phyloP scores from a whole-genome alignment of 2,797 vertebrate species.

The Tenualosa ilisha region DNA sequence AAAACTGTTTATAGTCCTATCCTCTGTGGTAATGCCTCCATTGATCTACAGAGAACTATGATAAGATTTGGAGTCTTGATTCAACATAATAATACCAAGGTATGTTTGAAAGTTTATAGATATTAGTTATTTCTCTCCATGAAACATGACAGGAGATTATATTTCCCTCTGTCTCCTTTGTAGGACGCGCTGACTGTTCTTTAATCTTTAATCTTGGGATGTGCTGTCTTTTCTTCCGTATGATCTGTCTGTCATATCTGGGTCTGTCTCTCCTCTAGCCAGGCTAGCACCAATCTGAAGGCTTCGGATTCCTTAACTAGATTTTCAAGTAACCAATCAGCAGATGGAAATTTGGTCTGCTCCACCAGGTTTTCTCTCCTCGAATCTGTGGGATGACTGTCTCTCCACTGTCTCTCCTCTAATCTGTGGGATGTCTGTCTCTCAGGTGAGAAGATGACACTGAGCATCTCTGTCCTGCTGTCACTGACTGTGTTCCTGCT shows the following conservation, averaged over 20 bases:
- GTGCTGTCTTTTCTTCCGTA: not conserved
- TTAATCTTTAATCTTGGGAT: not conserved
- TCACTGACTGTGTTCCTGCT: slow-evolving; percentile 91
- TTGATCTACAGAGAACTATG: not conserved
- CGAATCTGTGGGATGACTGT: too few species aligned
- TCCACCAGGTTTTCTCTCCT: too few species aligned
- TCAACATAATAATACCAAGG: not conserved
- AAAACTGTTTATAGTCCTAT: not conserved
- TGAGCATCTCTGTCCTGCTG: slow-evolving; percentile 91
- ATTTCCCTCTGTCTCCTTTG: not conserved
- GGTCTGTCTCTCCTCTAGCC: too few species aligned
- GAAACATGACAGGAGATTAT: not conserved
- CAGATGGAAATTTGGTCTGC: too few species aligned
- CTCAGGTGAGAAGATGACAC: slow-evolving; percentile 92
- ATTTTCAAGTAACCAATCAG: too few species aligned
- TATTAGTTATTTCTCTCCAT: not conserved
- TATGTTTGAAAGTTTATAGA: not conserved
- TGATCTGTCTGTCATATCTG: too few species aligned
- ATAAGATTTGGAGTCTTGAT: not conserved
- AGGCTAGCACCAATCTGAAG: too few species aligned
- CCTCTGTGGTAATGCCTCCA: not conserved
- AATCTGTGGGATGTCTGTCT: not conserved
- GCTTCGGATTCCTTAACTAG: too few species aligned
- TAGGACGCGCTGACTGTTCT: not conserved
- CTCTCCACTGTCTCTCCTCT: not conserved